Evolutionary conservation across 2,888 invertebrate genomes (phyloP), one percentile per base, ranked within the genome.

Genomic region (Caradrina kadenii): DNA sequence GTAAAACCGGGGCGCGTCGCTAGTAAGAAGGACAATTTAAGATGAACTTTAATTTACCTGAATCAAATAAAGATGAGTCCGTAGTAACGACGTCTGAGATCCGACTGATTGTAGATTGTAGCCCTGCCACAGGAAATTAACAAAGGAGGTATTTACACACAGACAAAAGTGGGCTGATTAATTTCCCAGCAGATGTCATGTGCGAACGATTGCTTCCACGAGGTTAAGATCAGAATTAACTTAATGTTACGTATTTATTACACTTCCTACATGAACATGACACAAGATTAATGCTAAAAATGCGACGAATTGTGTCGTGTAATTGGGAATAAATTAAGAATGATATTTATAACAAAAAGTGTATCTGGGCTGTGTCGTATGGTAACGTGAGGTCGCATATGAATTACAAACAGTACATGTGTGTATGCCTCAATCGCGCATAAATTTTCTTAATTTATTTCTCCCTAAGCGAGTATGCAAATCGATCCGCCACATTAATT

Each of bases 381-480:
- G 50, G 48, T 35, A 58, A 62, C 53, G 19, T 50, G 45, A 45
- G 26, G n/a, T 58, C 56, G 55, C 55, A 49, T 65, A 68, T 63
- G 55, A 54, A 79, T 72, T 68, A 71, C 63, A 58, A 65, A 66
- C 60, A 35, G 39, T 69, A 70, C 35, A 67, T 39, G 55, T 68
- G 65, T 50, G 58, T 68, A 68, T 50, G 58, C 42, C 63, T 68
- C 61, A 68, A 81, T 63, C 59, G 35, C 31, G 64, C 63, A 82
- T 74, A 78, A 62, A 78, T 77, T 80, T 62, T 74, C 21, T 67
- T 65, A 75, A 80, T 73, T 68, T 73, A 82, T 70, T 73, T 80
- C 54, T 54, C 73, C 72, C 63, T 70, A 73, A 75, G 49, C 63
- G 69, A 60, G 62, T 83, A 82, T 81, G 73, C 73, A 81, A 81